Base-by-base conservation (phyloP, 2,797 vertebrate species). In the Schizopygopsis malacanthus region DNA sequence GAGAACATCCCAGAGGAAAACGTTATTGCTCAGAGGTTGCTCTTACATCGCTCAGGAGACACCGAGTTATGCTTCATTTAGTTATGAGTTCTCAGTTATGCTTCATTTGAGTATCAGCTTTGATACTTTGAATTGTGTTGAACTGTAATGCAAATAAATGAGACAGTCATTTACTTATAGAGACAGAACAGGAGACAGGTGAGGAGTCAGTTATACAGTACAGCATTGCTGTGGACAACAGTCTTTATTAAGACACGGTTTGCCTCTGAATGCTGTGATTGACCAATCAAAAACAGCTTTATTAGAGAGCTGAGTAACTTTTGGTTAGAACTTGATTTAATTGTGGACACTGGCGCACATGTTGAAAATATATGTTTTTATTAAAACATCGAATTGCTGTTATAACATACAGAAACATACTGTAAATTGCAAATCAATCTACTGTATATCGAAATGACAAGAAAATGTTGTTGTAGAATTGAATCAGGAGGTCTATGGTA, bases 71-170 rank as follows among this genome's bases (percentile, higher is more conserved):
- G 22, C 45, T 67, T 65, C 45, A 41, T 77, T 83, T 54, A 76
- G 10, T 76, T 37, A 11, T 22, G 28, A 67, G 78, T 8, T 50
- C 79, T 67, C 61, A 81, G 61, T 81, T 37, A 47, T 39, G 79
- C 79, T 50, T 81, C 28, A 81, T 81, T 81, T 81, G 45, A 69
- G 45, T 39, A 54, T 81, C 79, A 52, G 63, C 61, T 81, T 69
- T 50, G 59, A 69, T 69, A 16, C 20, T 59, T n/a, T 78, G 50
- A 76, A 76, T 37, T 15, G 45, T 81, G 79, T 50, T 80, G 0
- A 69, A 50, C 45, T 81, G 33, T 81, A 39, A 54, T 50, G 79
- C 56, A 69, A 81, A 80, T 67, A 65, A 28, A 20, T 37, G 43
- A 80, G 79, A 52, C 28, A 67, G 47, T 39, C 65, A 22, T 52